These are phyloP conservation scores for Philhelius pedissequus DNA, from an alignment of 2,888 invertebrate species.

Conservation along the genomic window DNA sequence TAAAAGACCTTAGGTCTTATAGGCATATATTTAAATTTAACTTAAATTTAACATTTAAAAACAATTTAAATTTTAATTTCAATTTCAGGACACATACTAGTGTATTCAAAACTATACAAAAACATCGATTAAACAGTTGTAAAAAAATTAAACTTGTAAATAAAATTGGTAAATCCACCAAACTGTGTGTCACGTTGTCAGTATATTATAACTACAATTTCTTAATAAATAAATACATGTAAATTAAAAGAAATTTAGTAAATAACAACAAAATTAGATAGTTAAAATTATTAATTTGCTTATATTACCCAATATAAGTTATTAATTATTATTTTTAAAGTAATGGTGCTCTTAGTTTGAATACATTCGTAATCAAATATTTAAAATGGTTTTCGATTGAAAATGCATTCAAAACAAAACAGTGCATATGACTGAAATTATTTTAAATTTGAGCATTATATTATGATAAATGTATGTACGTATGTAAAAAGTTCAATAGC, in stretches of 20 bases:
- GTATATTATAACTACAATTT: constrained; percentile 28
- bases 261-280: constrained; percentile 22
- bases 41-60: neutral
- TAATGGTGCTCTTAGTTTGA: constrained; percentile 57
- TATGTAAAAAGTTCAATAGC: neutral
- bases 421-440: constrained; percentile 61
- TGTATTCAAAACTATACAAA: neutral
- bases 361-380: neutral
- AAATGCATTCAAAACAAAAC: constrained; percentile 30
- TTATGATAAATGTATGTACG: neutral
- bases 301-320: neutral
- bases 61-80: neutral
- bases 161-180: constrained; percentile 59
- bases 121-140: neutral
- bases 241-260: constrained; percentile 7
- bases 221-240: neutral
- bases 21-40: no score
- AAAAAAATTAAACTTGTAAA: constrained; percentile 23
- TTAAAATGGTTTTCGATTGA: constrained; percentile 5
- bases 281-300: neutral
- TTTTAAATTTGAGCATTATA: constrained; percentile 4
- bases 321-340: constrained; percentile 15
- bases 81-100: neutral
- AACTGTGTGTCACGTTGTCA: constrained; percentile 61
- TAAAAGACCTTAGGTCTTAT: no score